These are phyloP conservation scores for Scaptomyza cyrtandrae DNA, from an alignment of 2,888 invertebrate species.

Conservation along the genomic window DNA sequence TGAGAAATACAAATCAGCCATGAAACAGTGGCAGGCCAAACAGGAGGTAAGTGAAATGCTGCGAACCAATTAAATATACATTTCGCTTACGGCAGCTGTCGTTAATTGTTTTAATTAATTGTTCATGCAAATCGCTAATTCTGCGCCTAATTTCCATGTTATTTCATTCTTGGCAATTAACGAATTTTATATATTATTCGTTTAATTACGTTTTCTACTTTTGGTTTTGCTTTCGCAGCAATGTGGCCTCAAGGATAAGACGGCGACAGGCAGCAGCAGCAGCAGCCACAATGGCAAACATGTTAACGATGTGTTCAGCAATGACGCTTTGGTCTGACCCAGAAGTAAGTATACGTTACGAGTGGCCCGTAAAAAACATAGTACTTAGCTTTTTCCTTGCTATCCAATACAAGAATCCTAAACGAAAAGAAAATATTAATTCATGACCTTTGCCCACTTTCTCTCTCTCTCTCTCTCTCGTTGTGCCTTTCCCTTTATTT, in stretches of 20 bases:
- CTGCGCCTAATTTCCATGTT: constrained; percentile 58
- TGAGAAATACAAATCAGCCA: constrained; percentile 97
- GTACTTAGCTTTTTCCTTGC: neutral
- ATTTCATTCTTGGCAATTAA: constrained; percentile 53
- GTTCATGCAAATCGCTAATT: constrained; percentile 59
- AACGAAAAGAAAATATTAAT: constrained; percentile 35
- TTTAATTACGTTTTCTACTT: constrained; percentile 40
- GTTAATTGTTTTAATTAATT: constrained; percentile 83
- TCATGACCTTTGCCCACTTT: constrained; percentile 31
- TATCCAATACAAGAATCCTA: constrained; percentile 12
- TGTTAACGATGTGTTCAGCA: constrained; percentile 84
- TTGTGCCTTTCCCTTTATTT: constrained; percentile 17
- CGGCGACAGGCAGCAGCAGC: constrained; percentile 48
- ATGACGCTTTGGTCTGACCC: constrained; percentile 84
- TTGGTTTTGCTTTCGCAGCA: constrained; percentile 66
- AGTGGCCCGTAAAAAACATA: constrained; percentile 4
- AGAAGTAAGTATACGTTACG: constrained; percentile 77
- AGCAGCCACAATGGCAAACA: constrained; percentile 78
- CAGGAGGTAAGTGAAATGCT: constrained; percentile 88
- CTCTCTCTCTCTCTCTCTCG: constrained; percentile 7
- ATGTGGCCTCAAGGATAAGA: constrained; percentile 83
- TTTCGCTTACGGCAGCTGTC: constrained; percentile 48
- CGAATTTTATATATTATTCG: constrained; percentile 55
- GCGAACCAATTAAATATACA: constrained; percentile 46
- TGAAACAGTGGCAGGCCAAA: constrained; percentile 97